A percentile compares a stretch with the other conserved stretches of the same genome.
Evolutionary conservation across 1,140 invertebrate species (phyloP).

Genomic region (Condylostylus longicornis): DNA sequence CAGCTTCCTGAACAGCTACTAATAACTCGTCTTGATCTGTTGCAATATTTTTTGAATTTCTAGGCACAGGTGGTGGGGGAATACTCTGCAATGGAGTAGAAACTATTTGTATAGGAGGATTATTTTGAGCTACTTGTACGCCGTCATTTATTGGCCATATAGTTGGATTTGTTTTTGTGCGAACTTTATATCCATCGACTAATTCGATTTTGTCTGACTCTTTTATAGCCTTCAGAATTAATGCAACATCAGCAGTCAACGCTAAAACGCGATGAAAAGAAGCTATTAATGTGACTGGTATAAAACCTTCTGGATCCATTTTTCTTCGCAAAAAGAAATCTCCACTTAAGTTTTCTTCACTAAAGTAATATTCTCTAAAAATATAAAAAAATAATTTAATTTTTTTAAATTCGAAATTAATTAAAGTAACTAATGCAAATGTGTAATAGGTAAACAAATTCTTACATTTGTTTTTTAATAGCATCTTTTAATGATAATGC

Average conservation of each 20-base stretch:
- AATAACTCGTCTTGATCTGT: slow-evolving; percentile 7
- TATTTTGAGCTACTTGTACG: slow-evolving; percentile 8
- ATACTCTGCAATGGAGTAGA: slow-evolving; percentile 43
- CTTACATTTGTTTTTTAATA: slow-evolving; percentile 73
- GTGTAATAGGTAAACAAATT: slow-evolving; percentile 13
- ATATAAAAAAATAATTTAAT: not conserved
- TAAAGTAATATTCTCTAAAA: slow-evolving; percentile 97
- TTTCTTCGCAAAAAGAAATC: slow-evolving; percentile 94
- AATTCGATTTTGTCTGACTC: slow-evolving; percentile 73
- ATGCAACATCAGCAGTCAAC: slow-evolving; percentile 66
- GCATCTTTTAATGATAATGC: slow-evolving; percentile 50
- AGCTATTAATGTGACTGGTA: slow-evolving; percentile 84
- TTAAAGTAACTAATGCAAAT: not conserved
- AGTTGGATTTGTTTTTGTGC: slow-evolving; percentile 61
- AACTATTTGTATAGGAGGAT: slow-evolving; percentile 31
- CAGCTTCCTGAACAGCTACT: slow-evolving; percentile 16
- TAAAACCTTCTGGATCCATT: slow-evolving; percentile 88
- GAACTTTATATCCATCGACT: slow-evolving; percentile 60
- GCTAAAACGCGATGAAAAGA: slow-evolving; percentile 88
- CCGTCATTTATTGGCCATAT: slow-evolving; percentile 72
- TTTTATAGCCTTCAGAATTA: slow-evolving; percentile 68
- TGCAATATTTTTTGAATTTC: slow-evolving; percentile 28
- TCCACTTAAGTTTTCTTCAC: slow-evolving; percentile 85
- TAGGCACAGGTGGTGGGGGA: slow-evolving; percentile 49
- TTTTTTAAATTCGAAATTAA: not conserved